These are phyloP conservation scores for Synergus japonicus DNA, from an alignment of 2,888 invertebrate species.

Conservation along the genomic window DNA sequence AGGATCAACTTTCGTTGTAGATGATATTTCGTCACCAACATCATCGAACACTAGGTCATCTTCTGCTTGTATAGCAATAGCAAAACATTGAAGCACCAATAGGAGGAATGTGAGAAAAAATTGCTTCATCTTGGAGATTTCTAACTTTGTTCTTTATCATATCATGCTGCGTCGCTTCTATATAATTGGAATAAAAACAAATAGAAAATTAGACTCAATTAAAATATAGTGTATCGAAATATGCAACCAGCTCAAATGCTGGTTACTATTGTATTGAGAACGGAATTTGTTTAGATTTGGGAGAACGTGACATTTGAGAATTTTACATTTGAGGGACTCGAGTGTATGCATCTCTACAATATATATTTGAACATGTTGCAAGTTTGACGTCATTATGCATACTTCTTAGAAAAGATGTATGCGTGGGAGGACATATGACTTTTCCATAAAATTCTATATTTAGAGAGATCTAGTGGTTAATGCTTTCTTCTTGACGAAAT, in stretches of 20 bases:
- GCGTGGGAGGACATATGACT: conserved; percentile 1
- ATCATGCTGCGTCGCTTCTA: conserved; percentile 68
- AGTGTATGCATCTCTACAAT: too few relatives aligned
- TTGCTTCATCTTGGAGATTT: conserved; percentile 69
- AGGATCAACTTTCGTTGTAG: conserved; percentile 12
- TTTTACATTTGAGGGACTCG: too few relatives aligned
- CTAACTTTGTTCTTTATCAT: conserved; percentile 64
- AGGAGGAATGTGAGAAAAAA: conserved; percentile 63
- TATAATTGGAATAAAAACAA: not conserved
- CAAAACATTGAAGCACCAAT: conserved; percentile 59
- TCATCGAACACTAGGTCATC: conserved; percentile 76
- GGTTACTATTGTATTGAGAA: too few relatives aligned
- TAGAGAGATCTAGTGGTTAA: not conserved
- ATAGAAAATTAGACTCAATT: not conserved
- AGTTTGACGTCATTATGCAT: not conserved
- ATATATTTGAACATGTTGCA: not conserved
- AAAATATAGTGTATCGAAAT: not conserved
- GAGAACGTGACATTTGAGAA: too few relatives aligned
- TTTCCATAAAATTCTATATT: not conserved
- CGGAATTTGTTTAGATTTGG: too few relatives aligned
- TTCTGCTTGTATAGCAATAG: conserved; percentile 66
- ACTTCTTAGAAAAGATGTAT: not conserved
- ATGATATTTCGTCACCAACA: conserved; percentile 66
- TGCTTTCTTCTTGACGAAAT: not conserved
- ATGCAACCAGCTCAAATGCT: too few relatives aligned